Conservation (phyloP, 2,113 vertebrate species). For the Heterocephalus glaber region DNA sequence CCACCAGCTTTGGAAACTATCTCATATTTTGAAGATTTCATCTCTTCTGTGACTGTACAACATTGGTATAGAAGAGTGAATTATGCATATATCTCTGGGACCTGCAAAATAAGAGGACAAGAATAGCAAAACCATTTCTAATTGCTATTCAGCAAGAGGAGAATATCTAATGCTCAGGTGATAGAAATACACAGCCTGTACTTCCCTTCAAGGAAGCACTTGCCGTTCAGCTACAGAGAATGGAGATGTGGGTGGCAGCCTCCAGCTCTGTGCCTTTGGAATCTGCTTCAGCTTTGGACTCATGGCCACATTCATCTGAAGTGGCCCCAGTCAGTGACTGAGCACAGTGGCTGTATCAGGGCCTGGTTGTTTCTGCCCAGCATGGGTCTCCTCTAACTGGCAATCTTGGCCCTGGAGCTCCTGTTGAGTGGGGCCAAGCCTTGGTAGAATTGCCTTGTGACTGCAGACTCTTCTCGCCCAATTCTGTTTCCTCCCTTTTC, state of each 20-base stretch:
- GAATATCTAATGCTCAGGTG: not conserved
- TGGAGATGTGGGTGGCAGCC: not conserved
- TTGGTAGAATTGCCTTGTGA: not conserved
- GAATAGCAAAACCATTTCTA: not conserved
- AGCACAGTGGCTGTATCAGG: not conserved
- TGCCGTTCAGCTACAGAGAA: not conserved
- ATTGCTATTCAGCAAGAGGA: not conserved
- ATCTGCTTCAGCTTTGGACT: not conserved
- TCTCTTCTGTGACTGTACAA: not conserved
- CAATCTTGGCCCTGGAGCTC: not conserved
- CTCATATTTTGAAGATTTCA: not conserved
- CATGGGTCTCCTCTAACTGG: not conserved
- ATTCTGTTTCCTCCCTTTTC: not conserved
- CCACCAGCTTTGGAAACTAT: not conserved
- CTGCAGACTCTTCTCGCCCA: not conserved
- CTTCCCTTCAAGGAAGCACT: not conserved
- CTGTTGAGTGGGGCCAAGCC: not conserved
- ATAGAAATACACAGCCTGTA: not conserved
- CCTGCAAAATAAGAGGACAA: not conserved
- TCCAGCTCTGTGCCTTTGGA: not conserved
- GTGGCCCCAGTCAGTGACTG: not conserved
- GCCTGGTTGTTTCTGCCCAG: not conserved
- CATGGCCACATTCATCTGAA: not conserved
- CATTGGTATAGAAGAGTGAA: not conserved
- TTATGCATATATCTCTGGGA: not conserved